These are phyloP conservation scores for Gisinianus flammeolus DNA, from an alignment of 2,888 invertebrate genomes.

Conservation along the genomic window DNA sequence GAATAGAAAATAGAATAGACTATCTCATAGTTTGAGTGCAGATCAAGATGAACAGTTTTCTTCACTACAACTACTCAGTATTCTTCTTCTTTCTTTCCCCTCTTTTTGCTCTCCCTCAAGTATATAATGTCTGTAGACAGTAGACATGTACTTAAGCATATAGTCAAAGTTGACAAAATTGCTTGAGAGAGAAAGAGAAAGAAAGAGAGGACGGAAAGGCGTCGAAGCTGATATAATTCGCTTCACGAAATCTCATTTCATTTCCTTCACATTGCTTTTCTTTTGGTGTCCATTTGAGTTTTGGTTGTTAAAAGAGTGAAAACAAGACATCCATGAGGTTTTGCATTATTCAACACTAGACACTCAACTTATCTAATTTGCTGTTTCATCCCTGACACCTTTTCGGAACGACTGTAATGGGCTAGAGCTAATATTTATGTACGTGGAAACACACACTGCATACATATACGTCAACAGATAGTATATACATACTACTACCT, in stretches of 20 bases:
- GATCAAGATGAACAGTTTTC: background rate
- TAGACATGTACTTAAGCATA: background rate
- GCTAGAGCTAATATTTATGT: too few species aligned
- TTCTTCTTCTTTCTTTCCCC: background rate
- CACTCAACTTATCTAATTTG: slow-evolving; percentile 31
- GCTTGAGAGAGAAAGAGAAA: background rate
- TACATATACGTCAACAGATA: too few species aligned
- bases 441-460: too few species aligned
- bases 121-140: background rate
- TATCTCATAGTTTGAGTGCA: background rate
- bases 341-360: slow-evolving; percentile 35
- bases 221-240: slow-evolving; percentile 35
- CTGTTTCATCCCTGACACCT: slow-evolving; percentile 27
- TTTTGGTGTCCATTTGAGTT: slow-evolving; percentile 17
- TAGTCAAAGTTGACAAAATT: background rate
- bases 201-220: slow-evolving; percentile 17
- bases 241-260: slow-evolving; percentile 41
- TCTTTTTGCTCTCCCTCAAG: background rate
- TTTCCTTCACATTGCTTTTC: slow-evolving; percentile 31
- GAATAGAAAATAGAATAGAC: background rate
- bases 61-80: background rate
- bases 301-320: slow-evolving; percentile 11
- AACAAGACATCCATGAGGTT: slow-evolving; percentile 19
- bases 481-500: too few species aligned
- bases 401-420: background rate